Percentiles rank a stretch among this genome's conserved stretches.
Conservation (phyloP, 2,888 invertebrate species). For the Limnephilus rhombicus region DNA sequence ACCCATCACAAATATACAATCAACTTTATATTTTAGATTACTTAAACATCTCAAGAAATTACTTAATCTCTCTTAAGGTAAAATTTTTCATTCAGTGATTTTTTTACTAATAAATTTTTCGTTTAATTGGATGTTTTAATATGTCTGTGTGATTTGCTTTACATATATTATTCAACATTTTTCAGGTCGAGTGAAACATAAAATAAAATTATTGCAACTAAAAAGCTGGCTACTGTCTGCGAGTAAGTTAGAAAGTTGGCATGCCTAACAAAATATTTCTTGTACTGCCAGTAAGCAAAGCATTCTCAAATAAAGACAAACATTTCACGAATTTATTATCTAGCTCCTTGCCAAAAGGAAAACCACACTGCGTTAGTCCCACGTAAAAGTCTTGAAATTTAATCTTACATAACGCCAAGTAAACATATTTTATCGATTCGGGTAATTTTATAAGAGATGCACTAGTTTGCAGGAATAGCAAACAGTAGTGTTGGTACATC, state of each 20-base stretch:
- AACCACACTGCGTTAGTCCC: background rate
- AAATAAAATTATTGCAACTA: background rate
- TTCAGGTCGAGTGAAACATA: background rate
- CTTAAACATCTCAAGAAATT: background rate
- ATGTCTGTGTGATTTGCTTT: background rate
- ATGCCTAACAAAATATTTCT: background rate
- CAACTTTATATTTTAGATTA: no score
- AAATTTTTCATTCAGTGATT: background rate
- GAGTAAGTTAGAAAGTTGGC: background rate
- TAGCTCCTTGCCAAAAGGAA: background rate
- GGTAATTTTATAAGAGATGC: conserved; percentile 23
- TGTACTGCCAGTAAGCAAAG: background rate
- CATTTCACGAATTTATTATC: background rate
- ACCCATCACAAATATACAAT: no score
- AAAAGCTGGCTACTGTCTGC: background rate
- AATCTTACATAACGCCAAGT: background rate
- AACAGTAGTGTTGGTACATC: background rate
- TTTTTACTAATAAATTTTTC: background rate
- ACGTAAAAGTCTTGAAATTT: background rate
- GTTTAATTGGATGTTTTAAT: background rate
- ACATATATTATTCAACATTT: background rate
- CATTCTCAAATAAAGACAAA: background rate
- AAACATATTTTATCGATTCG: background rate
- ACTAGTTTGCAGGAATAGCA: conserved; percentile 2
- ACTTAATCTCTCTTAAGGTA: background rate